phyloP scores from a whole-genome alignment of 2,888 invertebrate species.

The Microplitis manilae region DNA sequence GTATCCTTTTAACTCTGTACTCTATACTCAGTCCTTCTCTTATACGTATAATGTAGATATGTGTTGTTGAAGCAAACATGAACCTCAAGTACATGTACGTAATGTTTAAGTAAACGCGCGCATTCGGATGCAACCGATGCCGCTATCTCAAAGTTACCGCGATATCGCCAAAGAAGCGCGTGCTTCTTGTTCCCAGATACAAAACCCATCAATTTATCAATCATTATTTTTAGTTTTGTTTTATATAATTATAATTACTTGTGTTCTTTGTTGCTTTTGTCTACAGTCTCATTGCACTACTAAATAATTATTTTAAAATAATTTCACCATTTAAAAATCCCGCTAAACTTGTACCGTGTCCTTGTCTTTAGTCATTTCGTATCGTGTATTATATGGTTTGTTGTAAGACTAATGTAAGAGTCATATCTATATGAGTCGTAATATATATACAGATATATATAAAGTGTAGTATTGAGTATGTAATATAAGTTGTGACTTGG shows the following conservation, averaged over 20 bases:
- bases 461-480: background rate
- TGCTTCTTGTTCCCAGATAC: conserved; percentile 32
- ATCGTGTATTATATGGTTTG: too few relatives aligned
- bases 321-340: too few relatives aligned
- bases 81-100: conserved; percentile 6
- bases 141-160: conserved; percentile 10
- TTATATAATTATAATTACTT: background rate
- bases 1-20: conserved; percentile 18
- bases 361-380: background rate
- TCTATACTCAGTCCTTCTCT: background rate
- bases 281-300: too few relatives aligned
- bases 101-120: conserved; percentile 22
- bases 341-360: background rate
- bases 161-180: conserved; percentile 28
- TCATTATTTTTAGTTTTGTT: background rate
- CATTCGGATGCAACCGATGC: conserved; percentile 21
- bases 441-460: conserved; percentile 10
- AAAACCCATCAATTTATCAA: conserved; percentile 20
- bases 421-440: background rate
- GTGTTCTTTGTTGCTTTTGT: too few relatives aligned
- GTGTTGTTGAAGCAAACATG: conserved; percentile 5
- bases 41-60: background rate
- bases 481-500: background rate
- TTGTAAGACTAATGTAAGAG: background rate
- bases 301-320: too few relatives aligned